A percentile compares a stretch with the other conserved stretches of the same genome.
These are phyloP conservation scores for Gandaritis pyraliata DNA, from an alignment of 2,888 invertebrate genomes.

Conservation along the genomic window DNA sequence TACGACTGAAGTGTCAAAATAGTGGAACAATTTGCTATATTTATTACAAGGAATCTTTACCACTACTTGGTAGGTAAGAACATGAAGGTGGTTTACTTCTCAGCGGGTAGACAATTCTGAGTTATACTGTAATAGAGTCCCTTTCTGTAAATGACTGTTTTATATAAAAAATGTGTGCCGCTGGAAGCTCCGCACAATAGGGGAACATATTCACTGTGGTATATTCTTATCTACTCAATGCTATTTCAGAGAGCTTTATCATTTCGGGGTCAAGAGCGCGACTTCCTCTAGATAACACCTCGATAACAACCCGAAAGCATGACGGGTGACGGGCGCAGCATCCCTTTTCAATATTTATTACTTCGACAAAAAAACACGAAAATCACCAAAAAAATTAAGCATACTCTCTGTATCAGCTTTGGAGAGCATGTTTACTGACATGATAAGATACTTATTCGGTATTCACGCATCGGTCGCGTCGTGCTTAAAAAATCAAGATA, in stretches of 20 bases:
- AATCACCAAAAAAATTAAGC: conserved; percentile 46
- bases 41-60: conserved; percentile 23
- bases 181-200: not conserved
- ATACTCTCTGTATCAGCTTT: conserved; percentile 13
- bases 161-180: not conserved
- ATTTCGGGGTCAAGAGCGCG: conserved; percentile 78
- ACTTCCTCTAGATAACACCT: conserved; percentile 73
- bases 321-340: conserved; percentile 66
- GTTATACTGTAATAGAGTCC: no score
- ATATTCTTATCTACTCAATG: conserved; percentile 51
- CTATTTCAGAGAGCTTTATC: conserved; percentile 70
- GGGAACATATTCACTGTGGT: conserved; percentile 28
- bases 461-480: conserved; percentile 45
- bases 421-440: conserved; percentile 47
- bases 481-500: conserved; percentile 50
- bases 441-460: conserved; percentile 62
- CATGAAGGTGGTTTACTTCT: no score
- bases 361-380: conserved; percentile 56
- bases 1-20: conserved; percentile 60
- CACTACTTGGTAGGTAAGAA: not conserved
- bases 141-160: not conserved
- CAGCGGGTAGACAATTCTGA: no score
- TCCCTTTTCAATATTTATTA: conserved; percentile 62
- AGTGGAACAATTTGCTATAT: conserved; percentile 45
- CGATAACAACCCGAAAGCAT: conserved; percentile 48